Conservation (phyloP, 2,888 invertebrate species). For the Timema cristinae region DNA sequence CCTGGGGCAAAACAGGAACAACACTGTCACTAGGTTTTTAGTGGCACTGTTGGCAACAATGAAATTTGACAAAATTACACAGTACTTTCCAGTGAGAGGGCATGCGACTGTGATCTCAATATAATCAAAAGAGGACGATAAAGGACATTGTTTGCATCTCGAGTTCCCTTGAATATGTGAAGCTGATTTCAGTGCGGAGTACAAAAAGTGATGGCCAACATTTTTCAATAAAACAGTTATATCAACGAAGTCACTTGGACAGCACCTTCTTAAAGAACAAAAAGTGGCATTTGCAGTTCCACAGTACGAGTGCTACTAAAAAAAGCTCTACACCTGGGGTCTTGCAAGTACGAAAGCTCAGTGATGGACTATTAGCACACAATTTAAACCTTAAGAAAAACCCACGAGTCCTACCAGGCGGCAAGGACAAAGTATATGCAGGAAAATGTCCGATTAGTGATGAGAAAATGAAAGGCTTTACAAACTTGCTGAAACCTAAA, state of each 20-base stretch:
- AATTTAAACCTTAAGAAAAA: background rate
- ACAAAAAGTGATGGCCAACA: background rate
- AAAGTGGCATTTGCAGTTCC: slow-evolving; percentile 6
- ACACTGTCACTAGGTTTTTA: slow-evolving; percentile 4
- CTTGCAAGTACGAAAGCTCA: background rate
- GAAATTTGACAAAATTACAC: background rate
- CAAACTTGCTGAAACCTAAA: no score
- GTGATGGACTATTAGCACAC: slow-evolving; percentile 2
- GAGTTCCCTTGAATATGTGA: background rate
- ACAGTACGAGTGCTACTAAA: background rate
- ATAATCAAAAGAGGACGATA: background rate
- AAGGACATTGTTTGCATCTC: background rate
- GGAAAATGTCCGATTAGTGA: background rate
- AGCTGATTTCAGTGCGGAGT: background rate
- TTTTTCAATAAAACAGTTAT: background rate
- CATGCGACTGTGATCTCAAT: no score
- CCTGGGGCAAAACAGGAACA: background rate
- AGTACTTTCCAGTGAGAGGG: background rate
- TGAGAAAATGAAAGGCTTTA: slow-evolving; percentile 5
- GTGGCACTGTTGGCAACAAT: background rate
- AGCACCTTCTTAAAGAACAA: background rate
- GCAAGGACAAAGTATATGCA: background rate
- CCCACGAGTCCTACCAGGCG: background rate
- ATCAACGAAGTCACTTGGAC: background rate
- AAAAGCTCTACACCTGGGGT: background rate